Base-by-base conservation (phyloP, 1,140 invertebrate genomes). In the Leptonema lineaticorne region DNA sequence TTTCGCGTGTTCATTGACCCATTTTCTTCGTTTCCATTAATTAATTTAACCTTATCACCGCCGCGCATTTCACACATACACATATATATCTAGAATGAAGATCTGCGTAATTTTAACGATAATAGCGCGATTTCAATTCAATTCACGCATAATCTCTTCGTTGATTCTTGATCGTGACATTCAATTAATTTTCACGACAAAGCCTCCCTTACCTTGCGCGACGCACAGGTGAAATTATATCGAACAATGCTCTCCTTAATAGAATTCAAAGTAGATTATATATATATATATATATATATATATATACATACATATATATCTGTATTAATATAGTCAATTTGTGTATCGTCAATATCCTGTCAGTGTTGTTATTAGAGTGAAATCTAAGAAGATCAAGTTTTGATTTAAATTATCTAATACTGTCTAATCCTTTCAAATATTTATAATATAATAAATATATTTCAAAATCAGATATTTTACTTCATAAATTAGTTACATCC, bases 101-200 rank as follows among this genome's bases (percentile, higher is more conserved):
- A n/a, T n/a, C n/a, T n/a, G n/a, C n/a, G n/a, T n/a, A n/a, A n/a
- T n/a, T n/a, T n/a, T n/a, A n/a, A n/a, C 14, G 37, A 45, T 45
- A 45, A 45, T 45, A 45, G 37, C 16, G 11, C 37, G 11, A 45
- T 45, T 45, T 45, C 11, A 45, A 45, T 45, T 16, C 37, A 3
- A 45, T 45, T 45, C 37, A 45, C 16, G 16, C 14, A 16, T 3
- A 45, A 45, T 45, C 37, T 16, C 14, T 16, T 9, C 11, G 16
- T n/a, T n/a, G 37, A 16, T 26, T 14, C 9, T 53, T 53, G 18
- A 18, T 11, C 24, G 50, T 7, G 24, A 24, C 20, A 53, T 9
- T 53, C 22, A 53, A 53, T 53, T 53, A 53, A 53, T 53, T 53
- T 53, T 53, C 50, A 9, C 20, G 14, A 53, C 50, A 41, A 41